Percentiles rank a stretch among this genome's conserved stretches.
Conservation (phyloP, 1,140 invertebrate genomes). For the Latrodectus geometricus region DNA sequence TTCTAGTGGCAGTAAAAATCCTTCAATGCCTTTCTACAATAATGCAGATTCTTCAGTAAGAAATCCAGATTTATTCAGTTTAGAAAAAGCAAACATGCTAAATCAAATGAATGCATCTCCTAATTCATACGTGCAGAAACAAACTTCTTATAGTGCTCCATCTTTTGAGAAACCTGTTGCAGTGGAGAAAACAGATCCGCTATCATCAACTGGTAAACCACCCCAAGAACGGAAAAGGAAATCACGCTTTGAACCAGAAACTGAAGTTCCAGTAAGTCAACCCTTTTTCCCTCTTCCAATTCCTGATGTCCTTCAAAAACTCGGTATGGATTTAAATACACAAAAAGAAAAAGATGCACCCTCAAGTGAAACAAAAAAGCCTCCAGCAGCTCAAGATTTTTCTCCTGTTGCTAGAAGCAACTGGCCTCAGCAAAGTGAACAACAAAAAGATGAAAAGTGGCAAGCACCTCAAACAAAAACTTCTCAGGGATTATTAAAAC, state of each 20-base stretch:
- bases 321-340: not conserved
- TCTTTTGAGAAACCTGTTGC: not conserved
- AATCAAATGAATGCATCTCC: slow-evolving; percentile 8
- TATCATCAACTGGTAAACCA: not conserved
- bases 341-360: not conserved
- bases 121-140: not conserved
- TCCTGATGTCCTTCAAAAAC: not conserved
- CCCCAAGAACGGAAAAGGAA: not conserved
- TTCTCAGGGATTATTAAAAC: not conserved
- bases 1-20: too few relatives aligned
- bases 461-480: not conserved
- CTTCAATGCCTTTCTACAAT: too few relatives aligned
- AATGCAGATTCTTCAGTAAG: too few relatives aligned
- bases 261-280: not conserved
- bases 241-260: not conserved
- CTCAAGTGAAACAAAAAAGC: not conserved
- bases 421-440: not conserved
- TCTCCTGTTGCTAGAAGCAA: not conserved
- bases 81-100: not conserved
- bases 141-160: not conserved
- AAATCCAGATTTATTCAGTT: not conserved
- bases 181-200: not conserved
- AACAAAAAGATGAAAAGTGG: not conserved
- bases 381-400: not conserved
- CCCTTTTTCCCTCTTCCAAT: not conserved